Evolutionary conservation across 2,797 vertebrate species (phyloP).

Genomic region (Sebastes steindachneri): DNA sequence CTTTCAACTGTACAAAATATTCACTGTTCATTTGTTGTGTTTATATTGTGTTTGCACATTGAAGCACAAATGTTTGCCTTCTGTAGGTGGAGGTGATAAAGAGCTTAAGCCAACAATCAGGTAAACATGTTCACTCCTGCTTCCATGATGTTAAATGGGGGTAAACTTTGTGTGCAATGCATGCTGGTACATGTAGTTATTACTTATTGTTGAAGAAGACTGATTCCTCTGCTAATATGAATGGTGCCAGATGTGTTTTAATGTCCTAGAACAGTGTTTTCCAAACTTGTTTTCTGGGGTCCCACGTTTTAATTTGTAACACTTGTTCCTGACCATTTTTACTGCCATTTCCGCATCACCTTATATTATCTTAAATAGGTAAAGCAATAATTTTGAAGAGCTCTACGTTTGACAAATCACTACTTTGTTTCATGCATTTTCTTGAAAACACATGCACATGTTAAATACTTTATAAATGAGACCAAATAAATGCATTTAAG

Average conservation of each 20-base stretch:
- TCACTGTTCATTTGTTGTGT: background rate
- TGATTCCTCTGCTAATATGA: background rate
- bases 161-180: background rate
- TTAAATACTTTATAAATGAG: no score
- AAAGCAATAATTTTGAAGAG: background rate
- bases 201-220: background rate
- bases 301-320: no score
- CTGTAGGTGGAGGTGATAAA: conserved; percentile 33
- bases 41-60: conserved; percentile 29
- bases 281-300: background rate
- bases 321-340: background rate
- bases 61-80: conserved; percentile 19
- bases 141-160: background rate
- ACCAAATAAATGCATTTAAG: no score
- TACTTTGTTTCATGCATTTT: background rate
- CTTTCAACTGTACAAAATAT: background rate
- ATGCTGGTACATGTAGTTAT: background rate
- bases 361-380: background rate
- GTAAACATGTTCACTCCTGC: conserved; percentile 30
- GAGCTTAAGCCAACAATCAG: conserved; percentile 32
- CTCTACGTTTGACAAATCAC: background rate
- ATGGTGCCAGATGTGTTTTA: background rate
- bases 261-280: background rate
- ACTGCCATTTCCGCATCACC: background rate
- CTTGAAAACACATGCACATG: no score